Conservation (phyloP, 2,113 vertebrate species). For the Acrocephalus kingi region DNA sequence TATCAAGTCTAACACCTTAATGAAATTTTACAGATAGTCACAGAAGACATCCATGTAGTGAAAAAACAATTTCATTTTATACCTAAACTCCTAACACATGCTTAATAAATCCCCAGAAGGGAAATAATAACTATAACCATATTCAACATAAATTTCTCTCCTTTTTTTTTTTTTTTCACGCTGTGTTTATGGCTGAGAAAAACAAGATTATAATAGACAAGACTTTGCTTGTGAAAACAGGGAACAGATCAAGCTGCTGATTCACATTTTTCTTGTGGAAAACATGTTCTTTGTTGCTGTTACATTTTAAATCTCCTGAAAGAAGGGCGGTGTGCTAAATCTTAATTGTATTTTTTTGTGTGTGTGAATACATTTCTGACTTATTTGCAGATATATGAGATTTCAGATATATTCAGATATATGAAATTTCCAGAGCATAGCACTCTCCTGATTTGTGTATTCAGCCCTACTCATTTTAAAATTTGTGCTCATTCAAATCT, state of each 20-base stretch:
- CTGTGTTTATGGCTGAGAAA: slow-evolving; percentile 48
- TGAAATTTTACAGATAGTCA: slow-evolving; percentile 73
- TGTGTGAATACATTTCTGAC: background rate
- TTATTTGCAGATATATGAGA: background rate
- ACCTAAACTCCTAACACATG: slow-evolving; percentile 64
- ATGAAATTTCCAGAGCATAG: background rate
- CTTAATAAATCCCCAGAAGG: slow-evolving; percentile 67
- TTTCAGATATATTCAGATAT: background rate
- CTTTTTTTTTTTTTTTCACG: background rate
- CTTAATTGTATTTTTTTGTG: background rate
- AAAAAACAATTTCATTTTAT: slow-evolving; percentile 69
- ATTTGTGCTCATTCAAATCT: background rate
- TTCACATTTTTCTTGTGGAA: slow-evolving; percentile 4
- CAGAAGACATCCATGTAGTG: slow-evolving; percentile 56
- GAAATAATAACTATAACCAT: slow-evolving; percentile 67
- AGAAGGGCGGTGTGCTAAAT: background rate
- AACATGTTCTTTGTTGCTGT: background rate
- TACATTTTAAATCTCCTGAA: background rate
- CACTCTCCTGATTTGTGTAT: background rate
- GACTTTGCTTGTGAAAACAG: slow-evolving; percentile 5
- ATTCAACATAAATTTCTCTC: slow-evolving; percentile 57
- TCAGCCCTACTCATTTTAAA: background rate
- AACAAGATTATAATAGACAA: slow-evolving; percentile 35
- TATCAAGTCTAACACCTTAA: slow-evolving; percentile 72
- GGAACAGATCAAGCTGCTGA: background rate